A percentile compares a stretch with the other conserved stretches of the same genome.
Evolutionary conservation across 2,113 vertebrate species (phyloP).

Genomic region (Nesospiza acunhae): DNA sequence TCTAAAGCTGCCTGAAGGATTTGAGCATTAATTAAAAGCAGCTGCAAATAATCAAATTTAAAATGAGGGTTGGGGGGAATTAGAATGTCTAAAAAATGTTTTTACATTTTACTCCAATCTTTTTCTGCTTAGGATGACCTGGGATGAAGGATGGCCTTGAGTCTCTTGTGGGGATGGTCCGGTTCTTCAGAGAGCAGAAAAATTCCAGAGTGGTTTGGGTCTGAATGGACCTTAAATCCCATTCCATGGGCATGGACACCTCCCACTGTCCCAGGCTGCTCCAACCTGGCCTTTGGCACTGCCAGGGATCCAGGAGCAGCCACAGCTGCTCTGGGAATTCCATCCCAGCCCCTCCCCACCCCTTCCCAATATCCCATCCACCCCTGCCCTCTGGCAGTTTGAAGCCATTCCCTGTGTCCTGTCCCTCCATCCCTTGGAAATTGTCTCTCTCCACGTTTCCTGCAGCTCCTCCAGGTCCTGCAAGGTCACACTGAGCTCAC

Average conservation of each 20-base stretch:
- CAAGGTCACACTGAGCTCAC: rapidly evolving
- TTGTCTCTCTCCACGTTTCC: background rate
- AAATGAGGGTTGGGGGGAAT: background rate
- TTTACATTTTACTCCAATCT: background rate
- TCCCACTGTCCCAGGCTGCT: rapidly evolving
- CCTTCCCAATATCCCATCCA: background rate
- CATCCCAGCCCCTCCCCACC: background rate
- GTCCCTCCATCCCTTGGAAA: background rate
- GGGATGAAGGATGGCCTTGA: background rate
- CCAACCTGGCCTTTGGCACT: background rate
- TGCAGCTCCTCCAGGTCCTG: background rate
- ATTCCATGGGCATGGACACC: background rate
- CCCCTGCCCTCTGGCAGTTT: background rate
- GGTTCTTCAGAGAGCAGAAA: background rate
- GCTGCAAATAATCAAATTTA: background rate
- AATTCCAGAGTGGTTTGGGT: background rate
- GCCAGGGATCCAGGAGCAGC: background rate
- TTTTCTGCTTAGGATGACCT: background rate
- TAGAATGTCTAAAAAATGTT: background rate
- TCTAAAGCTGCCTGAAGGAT: background rate
- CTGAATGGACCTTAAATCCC: background rate
- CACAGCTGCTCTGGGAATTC: background rate
- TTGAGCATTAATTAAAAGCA: background rate
- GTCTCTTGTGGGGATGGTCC: background rate
- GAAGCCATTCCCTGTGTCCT: background rate